Percentiles rank a stretch among this genome's conserved stretches.
Evolutionary conservation across 2,113 vertebrate species (phyloP).

Genomic region (Catagonus wagneri): DNA sequence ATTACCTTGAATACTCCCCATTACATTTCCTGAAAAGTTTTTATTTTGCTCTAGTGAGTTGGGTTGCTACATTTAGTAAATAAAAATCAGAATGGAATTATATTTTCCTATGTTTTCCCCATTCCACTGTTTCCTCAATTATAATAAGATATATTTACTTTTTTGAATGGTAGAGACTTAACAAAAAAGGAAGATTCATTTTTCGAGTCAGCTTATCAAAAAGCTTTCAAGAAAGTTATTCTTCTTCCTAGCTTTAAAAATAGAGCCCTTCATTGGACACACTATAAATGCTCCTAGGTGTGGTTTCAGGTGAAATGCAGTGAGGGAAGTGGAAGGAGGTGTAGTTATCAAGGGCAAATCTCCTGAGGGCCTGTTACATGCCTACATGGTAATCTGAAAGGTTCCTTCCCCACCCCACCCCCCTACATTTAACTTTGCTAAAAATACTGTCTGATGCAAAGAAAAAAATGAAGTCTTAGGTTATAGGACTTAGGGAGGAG

Average conservation of each 20-base stretch:
- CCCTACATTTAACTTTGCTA: not conserved
- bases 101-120: not conserved
- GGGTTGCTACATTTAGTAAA: not conserved
- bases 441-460: not conserved
- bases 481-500: not conserved
- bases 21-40: conserved; percentile 12
- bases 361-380: not conserved
- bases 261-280: not conserved
- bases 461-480: not conserved
- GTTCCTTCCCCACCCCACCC: not conserved
- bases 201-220: not conserved
- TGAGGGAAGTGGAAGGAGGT: not conserved
- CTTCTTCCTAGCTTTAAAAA: not conserved
- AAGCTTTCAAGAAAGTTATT: not conserved
- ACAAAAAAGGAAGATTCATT: not conserved
- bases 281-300: not conserved
- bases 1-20: conserved; percentile 21
- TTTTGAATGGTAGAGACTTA: not conserved
- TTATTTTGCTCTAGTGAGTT: not conserved
- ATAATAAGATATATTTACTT: not conserved
- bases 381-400: not conserved
- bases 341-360: not conserved
- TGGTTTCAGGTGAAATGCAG: not conserved
- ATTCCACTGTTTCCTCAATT: not conserved
- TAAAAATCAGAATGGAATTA: not conserved